Base-by-base conservation (phyloP, 2,797 vertebrate species). In the Macroramphosus scolopax region DNA sequence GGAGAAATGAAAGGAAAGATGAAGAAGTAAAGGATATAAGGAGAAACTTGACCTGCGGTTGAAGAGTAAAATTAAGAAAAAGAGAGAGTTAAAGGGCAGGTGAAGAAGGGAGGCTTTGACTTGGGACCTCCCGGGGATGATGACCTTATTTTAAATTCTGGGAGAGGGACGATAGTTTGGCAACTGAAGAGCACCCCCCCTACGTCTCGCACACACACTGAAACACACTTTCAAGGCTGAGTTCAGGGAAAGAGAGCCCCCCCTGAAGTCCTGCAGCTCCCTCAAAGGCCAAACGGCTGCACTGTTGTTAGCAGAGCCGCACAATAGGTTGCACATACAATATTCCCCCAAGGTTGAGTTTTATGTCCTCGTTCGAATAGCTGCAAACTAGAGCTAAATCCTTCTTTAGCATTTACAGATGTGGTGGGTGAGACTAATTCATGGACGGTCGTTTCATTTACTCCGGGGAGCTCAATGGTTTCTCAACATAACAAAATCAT, bases 111-210 rank as follows among this genome's bases (percentile, higher is more conserved):
- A 22, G 59, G 85, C 89, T 93, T 91, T 91, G 94, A 92, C 51
- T 80, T 67, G 66, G 76, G 76, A 78, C 88, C 86, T 88, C 91
- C 90, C 77, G 90, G 80, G 80, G 89, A 81, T 80, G 60, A 71
- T 88, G 89, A 92, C 89, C 91, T 93, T 91, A 91, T 94, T 91
- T 91, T 86, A 88, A 91, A 92, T 89, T 92, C 90, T 86, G 87
- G 90, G 80, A 81, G 71, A 72, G 75, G 75, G 72, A 68, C 63
- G 58, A 74, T 68, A 78, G 78, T 81, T 78, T 51, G 53, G 73
- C 46, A 68, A 80, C 76, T 80, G 62, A 78, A 68, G 55, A 77
- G 56, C 43, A 42, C 50, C 56, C 35, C n/a, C n/a, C n/a, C n/a
- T n/a, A n/a, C n/a, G n/a, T n/a, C 34, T 33, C 58, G 54, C 44